A percentile compares a stretch with the other conserved stretches of the same genome.
Evolutionary conservation across 2,797 vertebrate species (phyloP).

Genomic region (Myoxocephalus aenaeus): DNA sequence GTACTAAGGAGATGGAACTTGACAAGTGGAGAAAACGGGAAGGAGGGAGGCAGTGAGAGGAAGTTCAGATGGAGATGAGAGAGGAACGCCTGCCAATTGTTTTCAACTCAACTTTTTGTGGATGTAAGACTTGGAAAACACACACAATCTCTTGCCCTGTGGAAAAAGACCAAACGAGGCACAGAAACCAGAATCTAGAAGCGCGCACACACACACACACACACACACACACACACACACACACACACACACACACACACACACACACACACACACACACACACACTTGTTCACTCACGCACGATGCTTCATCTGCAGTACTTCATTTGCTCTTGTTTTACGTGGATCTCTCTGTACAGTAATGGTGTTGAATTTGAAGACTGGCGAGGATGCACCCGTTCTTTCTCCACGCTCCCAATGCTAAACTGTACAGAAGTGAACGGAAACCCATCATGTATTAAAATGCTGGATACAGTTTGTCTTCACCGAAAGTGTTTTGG

Average conservation of each 20-base stretch:
- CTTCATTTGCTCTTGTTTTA: background rate
- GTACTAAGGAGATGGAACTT: constrained; percentile 2
- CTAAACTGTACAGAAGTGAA: background rate
- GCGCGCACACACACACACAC: constrained; percentile 19
- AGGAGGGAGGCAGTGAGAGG: background rate
- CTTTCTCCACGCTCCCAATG: background rate
- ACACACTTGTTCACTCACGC: background rate
- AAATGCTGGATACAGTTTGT: constrained; percentile 24
- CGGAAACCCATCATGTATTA: constrained; percentile 15
- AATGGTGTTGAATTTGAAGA: background rate
- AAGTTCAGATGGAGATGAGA: background rate
- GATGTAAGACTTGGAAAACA: constrained; percentile 27
- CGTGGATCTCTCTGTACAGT: constrained; percentile 23
- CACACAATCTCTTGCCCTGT: constrained; percentile 18
- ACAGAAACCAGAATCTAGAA: constrained; percentile 26
- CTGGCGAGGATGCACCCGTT: background rate
- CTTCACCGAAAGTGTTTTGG: background rate
- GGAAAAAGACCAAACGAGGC: constrained; percentile 36
- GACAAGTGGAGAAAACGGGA: background rate
- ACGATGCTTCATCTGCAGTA: background rate
- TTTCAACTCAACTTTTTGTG: constrained; percentile 6
- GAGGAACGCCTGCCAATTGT: background rate
- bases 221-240: constrained; percentile 7
- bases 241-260: no score
- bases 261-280: constrained; percentile 4